These are phyloP conservation scores for Prinia subflava DNA, from an alignment of 2,113 vertebrate genomes.

Conservation along the genomic window DNA sequence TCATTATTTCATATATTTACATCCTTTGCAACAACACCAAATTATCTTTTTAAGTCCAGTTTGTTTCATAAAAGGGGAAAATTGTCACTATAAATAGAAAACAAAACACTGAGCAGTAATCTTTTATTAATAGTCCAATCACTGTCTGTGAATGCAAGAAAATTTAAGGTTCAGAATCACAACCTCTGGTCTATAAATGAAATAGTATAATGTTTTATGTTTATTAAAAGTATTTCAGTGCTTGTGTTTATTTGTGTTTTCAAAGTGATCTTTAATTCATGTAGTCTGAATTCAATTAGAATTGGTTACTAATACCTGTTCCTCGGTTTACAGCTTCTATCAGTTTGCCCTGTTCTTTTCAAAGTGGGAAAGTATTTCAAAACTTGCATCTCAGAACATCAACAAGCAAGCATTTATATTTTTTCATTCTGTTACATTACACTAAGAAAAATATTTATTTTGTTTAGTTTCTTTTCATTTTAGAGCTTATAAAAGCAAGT, in stretches of 20 bases:
- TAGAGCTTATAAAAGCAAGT: background rate
- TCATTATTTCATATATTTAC: background rate
- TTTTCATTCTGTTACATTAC: background rate
- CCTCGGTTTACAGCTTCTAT: constrained; percentile 19
- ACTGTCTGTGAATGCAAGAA: background rate
- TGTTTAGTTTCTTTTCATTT: background rate
- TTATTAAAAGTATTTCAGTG: constrained; percentile 40
- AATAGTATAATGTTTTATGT: background rate
- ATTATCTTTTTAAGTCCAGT: background rate
- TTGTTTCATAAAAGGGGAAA: background rate
- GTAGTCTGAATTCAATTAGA: constrained; percentile 30
- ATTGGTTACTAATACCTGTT: background rate
- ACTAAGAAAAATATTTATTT: background rate
- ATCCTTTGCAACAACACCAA: background rate
- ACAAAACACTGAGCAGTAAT: constrained; percentile 14
- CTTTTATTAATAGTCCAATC: constrained; percentile 37
- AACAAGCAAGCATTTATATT: background rate
- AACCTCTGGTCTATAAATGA: background rate
- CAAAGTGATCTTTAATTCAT: constrained; percentile 56
- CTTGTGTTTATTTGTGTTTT: background rate
- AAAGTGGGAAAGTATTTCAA: constrained; percentile 18
- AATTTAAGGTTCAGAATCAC: background rate
- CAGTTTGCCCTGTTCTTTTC: background rate
- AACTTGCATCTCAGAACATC: background rate
- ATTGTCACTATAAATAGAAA: background rate